Conservation (phyloP, 2,888 invertebrate species). For the Eledone cirrhosa region DNA sequence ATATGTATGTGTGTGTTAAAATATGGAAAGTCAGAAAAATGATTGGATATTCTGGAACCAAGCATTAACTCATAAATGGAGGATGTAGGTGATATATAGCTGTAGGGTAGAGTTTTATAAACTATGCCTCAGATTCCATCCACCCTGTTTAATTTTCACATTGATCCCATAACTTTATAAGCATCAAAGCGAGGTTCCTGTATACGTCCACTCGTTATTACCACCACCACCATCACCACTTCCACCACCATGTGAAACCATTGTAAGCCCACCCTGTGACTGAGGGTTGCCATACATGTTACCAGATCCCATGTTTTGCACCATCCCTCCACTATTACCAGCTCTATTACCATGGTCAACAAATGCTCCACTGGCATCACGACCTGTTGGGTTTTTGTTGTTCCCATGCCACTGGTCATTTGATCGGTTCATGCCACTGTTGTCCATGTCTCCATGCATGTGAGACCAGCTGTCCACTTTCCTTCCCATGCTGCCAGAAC, state of each 20-base stretch:
- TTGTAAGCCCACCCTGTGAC: constrained; percentile 36
- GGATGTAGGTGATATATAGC: too few relatives aligned
- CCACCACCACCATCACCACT: neutral
- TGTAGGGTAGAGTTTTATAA: too few relatives aligned
- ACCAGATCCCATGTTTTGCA: constrained; percentile 28
- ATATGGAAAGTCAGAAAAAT: too few relatives aligned
- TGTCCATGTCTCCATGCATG: constrained; percentile 31
- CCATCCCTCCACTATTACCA: neutral
- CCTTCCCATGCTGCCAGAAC: constrained; percentile 32
- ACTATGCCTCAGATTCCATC: too few relatives aligned
- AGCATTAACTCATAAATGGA: too few relatives aligned
- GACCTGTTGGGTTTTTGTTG: constrained; percentile 5
- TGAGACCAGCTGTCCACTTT: constrained; percentile 38
- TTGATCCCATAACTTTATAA: neutral
- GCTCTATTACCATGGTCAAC: neutral
- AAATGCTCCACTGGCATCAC: constrained; percentile 18
- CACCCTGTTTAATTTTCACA: too few relatives aligned
- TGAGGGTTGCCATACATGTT: constrained; percentile 34
- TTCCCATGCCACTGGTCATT: constrained; percentile 24
- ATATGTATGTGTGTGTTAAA: too few relatives aligned
- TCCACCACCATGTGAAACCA: constrained; percentile 35
- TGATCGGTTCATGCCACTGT: constrained; percentile 23
- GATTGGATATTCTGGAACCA: too few relatives aligned
- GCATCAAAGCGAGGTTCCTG: constrained; percentile 18
- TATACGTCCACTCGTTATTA: neutral